Conservation (phyloP, 2,888 invertebrate genomes). For the Andrena flavipes region DNA sequence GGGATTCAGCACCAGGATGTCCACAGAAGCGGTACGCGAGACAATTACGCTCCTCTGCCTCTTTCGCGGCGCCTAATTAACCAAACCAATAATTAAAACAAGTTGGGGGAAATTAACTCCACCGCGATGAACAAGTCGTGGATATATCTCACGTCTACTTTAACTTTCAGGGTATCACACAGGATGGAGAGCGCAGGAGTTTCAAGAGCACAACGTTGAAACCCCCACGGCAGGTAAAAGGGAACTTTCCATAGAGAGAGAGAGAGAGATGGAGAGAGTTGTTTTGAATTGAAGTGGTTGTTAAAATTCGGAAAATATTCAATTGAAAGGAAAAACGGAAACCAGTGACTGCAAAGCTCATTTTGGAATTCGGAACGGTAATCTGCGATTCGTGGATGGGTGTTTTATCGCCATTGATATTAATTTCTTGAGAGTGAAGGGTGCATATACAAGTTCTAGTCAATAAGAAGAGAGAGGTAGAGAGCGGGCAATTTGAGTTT, state of each 20-base stretch:
- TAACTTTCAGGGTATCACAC: constrained; percentile 20
- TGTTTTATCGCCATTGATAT: too few relatives aligned
- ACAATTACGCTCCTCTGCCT: neutral
- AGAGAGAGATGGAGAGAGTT: too few relatives aligned
- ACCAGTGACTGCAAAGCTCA: neutral
- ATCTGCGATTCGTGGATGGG: too few relatives aligned
- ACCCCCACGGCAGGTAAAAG: constrained; percentile 28
- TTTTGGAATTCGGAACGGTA: neutral
- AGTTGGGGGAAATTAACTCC: neutral
- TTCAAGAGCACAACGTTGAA: constrained; percentile 11
- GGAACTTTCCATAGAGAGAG: neutral
- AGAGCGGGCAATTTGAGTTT: too few relatives aligned
- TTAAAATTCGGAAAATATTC: neutral
- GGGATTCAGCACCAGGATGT: constrained; percentile 10
- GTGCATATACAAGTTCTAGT: too few relatives aligned
- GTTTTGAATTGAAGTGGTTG: neutral
- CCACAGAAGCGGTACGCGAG: constrained; percentile 45
- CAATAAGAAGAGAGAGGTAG: too few relatives aligned
- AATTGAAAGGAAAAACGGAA: too few relatives aligned
- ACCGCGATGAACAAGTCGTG: neutral
- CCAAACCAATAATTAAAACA: too few relatives aligned
- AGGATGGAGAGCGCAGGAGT: constrained; percentile 28
- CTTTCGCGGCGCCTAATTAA: too few relatives aligned
- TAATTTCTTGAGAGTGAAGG: too few relatives aligned
- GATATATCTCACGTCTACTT: neutral